These are phyloP conservation scores for Nothocercus nigrocapillus DNA, from an alignment of 2,113 vertebrate species.

Conservation along the genomic window DNA sequence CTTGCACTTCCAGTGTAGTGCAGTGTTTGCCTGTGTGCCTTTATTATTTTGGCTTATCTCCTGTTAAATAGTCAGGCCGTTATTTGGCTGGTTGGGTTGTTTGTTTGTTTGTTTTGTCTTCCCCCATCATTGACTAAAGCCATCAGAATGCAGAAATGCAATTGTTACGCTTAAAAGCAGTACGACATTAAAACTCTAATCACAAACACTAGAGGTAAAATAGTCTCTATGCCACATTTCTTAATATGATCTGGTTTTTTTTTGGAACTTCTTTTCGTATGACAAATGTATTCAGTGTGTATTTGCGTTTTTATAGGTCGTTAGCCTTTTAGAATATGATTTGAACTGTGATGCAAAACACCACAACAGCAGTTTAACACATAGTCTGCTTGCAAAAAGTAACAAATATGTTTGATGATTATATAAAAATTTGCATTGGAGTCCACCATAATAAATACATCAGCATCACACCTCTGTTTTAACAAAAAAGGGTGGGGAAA, in stretches of 20 bases:
- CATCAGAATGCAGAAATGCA: conserved; percentile 71
- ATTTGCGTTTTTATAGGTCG: background rate
- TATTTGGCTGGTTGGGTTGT: background rate
- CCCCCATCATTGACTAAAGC: conserved; percentile 52
- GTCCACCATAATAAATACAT: background rate
- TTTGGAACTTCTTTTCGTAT: background rate
- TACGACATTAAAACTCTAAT: conserved; percentile 67
- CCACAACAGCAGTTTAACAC: background rate
- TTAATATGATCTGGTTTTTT: background rate
- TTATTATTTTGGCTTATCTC: conserved; percentile 61
- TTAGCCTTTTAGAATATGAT: background rate
- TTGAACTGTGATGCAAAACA: background rate
- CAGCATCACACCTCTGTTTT: background rate
- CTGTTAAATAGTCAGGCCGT: conserved; percentile 71
- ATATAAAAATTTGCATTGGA: background rate
- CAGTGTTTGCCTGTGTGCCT: background rate
- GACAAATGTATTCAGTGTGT: background rate
- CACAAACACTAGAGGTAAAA: conserved; percentile 61
- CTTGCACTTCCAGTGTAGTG: conserved; percentile 31
- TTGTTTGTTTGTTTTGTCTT: background rate
- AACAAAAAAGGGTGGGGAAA: background rate
- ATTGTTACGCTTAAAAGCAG: conserved; percentile 74
- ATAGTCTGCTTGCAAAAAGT: background rate
- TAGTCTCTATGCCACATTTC: background rate
- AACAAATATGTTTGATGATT: background rate